A percentile compares a stretch with the other conserved stretches of the same genome.
These are phyloP conservation scores for Semnornis frantzii DNA, from an alignment of 2,113 vertebrate genomes.

Conservation along the genomic window DNA sequence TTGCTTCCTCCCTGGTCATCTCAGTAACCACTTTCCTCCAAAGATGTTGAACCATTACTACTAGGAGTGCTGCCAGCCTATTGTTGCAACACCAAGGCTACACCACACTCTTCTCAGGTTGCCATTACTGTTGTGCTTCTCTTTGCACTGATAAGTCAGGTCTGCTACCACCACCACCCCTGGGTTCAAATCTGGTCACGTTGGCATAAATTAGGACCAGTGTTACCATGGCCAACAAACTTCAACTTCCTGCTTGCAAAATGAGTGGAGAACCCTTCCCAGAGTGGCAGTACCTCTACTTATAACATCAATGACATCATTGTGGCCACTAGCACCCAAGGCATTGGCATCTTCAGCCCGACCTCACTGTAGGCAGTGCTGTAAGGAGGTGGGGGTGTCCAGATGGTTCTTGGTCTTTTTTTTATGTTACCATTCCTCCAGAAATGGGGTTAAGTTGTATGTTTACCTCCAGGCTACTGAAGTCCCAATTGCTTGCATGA, in stretches of 20 bases:
- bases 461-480: background rate
- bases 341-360: background rate
- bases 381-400: background rate
- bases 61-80: background rate
- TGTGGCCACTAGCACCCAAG: background rate
- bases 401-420: background rate
- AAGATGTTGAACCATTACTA: background rate
- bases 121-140: background rate
- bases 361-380: background rate
- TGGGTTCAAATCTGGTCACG: background rate
- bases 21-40: background rate
- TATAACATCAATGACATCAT: background rate
- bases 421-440: background rate
- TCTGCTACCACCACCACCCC: background rate
- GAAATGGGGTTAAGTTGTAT: background rate
- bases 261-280: background rate
- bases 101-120: background rate
- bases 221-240: background rate
- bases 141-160: background rate
- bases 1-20: background rate
- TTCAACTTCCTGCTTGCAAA: background rate
- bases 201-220: background rate
- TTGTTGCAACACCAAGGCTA: background rate
- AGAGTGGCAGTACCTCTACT: background rate
- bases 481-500: background rate